Conservation (phyloP, 2,113 vertebrate genomes). For the Marmota monax region DNA sequence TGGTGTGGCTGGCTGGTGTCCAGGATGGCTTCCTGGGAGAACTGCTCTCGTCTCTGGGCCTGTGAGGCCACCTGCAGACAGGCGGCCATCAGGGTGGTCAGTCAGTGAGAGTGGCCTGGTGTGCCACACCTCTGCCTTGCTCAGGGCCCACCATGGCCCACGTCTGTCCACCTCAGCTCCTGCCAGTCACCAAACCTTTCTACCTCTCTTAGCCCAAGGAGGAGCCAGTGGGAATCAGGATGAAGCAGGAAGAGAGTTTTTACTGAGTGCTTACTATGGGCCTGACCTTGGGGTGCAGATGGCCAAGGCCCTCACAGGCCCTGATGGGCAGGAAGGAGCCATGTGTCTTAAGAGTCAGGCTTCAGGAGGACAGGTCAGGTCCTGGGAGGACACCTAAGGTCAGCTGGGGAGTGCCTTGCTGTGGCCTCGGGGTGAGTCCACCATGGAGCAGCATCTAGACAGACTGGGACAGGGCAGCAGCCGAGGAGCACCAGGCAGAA, state of each 20-base stretch:
- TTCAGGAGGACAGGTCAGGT: background rate
- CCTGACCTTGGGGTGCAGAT: background rate
- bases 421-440: background rate
- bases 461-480: background rate
- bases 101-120: background rate
- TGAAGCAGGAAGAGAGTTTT: background rate
- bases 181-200: background rate
- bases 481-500: background rate
- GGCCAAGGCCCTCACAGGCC: background rate
- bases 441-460: fast-evolving
- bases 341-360: fast-evolving
- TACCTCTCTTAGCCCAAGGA: background rate
- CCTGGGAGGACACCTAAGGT: background rate
- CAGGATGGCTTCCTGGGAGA: background rate
- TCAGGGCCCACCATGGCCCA: background rate
- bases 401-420: background rate
- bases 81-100: background rate
- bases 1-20: fast-evolving
- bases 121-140: fast-evolving
- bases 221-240: too few species aligned
- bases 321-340: background rate
- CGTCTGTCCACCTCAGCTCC: background rate
- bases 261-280: fast-evolving
- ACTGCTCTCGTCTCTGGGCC: fast-evolving
- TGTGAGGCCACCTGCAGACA: background rate